Evolutionary conservation across 2,888 invertebrate genomes (phyloP), one percentile per base, ranked within the genome.

Genomic region (Heliconius cydno): DNA sequence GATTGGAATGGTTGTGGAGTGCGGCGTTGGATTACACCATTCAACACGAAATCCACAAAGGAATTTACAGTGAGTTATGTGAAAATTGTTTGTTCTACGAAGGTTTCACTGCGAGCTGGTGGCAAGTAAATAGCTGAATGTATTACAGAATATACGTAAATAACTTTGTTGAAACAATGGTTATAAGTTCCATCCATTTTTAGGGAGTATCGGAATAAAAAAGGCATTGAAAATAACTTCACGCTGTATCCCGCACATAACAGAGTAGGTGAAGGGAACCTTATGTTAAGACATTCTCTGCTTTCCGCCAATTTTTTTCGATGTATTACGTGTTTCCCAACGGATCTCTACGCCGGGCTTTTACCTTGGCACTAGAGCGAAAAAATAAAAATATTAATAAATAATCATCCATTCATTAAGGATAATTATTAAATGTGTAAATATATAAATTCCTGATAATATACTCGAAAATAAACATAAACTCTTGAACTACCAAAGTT

Each of bases 1-100:
- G 68, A 68, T 68, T 13, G 34, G 38, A 68, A 68, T 68, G 68
- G n/a, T 68, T 68, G n/a, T 60, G 68, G 68, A 68, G 68, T n/a
- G 68, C 38, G 38, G 68, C 68, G 34, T 68, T 68, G 68, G 68
- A 68, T 68, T 68, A n/a, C 38, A 38, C 38, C 6, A 41, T 2
- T 41, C 68, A 6, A 38, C 34, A 68, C 12, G 13, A 30, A 68
- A n/a, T 38, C n/a, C 13, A 68, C 38, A 68, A 68, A 68, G 41
- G 68, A 38, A 68, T 68, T 34, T 68, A 38, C 30, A 66, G 10
- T 38, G 38, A 38, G n/a, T 34, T 22, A 38, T 38, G 68, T n/a
- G 68, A 22, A 38, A 13, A 67, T 67, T 67, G 34, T 67, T 67
- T 67, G 19, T 67, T 65, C 28, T 30, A 25, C 12, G n/a, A 63